Percentiles rank a stretch among this genome's conserved stretches.
Evolutionary conservation across 2,113 vertebrate genomes (phyloP).

Genomic region (Rhinoptilus africanus): DNA sequence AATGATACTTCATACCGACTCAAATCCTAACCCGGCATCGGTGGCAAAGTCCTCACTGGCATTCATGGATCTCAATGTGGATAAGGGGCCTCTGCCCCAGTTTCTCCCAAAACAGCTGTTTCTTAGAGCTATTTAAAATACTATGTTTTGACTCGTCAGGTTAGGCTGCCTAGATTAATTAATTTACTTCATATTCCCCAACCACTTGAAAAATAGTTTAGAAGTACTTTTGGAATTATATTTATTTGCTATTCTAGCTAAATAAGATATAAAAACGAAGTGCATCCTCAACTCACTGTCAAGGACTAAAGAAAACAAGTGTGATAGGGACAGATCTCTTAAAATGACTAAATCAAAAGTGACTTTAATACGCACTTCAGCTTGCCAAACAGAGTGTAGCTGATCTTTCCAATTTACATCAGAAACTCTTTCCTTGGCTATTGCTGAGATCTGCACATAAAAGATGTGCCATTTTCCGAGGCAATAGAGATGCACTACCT

Average conservation of each 20-base stretch:
- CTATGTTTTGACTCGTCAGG: background rate
- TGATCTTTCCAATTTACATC: conserved; percentile 48
- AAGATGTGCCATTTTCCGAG: background rate
- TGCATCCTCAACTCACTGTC: background rate
- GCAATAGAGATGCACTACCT: background rate
- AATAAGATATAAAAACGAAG: background rate
- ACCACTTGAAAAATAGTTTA: background rate
- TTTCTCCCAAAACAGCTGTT: background rate
- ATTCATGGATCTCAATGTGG: background rate
- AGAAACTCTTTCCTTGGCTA: conserved; percentile 14
- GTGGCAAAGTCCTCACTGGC: background rate
- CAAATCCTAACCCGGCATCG: background rate
- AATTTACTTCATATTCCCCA: background rate
- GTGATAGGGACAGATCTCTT: background rate
- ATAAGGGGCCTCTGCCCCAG: background rate
- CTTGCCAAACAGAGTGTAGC: conserved; percentile 4
- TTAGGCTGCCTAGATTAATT: background rate
- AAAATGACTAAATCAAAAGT: conserved; percentile 49
- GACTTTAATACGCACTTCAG: conserved; percentile 17
- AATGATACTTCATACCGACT: background rate
- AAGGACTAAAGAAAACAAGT: background rate
- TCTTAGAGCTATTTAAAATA: background rate
- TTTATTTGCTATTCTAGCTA: conserved; percentile 3
- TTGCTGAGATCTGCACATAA: conserved; percentile 49
- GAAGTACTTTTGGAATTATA: background rate